Conservation (phyloP, 2,113 vertebrate genomes). For the Canis aureus region DNA sequence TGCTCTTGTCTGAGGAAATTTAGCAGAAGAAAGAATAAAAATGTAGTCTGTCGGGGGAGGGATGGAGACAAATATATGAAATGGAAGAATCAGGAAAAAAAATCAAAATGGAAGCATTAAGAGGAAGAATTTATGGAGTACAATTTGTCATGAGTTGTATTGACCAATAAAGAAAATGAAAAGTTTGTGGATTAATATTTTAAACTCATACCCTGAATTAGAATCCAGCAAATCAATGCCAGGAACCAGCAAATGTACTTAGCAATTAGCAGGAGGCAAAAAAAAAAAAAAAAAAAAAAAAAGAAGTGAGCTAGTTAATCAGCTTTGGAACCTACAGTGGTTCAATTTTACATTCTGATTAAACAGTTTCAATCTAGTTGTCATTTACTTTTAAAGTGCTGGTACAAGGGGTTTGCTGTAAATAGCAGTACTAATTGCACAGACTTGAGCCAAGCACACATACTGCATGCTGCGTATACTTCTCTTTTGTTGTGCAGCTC, state of each 20-base stretch:
- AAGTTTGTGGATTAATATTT: conserved; percentile 80
- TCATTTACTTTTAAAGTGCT: conserved; percentile 76
- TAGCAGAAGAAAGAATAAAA: conserved; percentile 79
- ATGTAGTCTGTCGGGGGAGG: conserved; percentile 39
- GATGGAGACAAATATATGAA: conserved; percentile 64
- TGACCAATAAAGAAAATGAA: conserved; percentile 76
- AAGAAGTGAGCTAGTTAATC: conserved; percentile 65
- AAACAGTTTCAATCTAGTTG: conserved; percentile 74
- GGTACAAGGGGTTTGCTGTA: conserved; percentile 74
- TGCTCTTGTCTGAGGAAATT: conserved; percentile 67
- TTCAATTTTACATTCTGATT: conserved; percentile 76
- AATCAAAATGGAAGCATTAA: conserved; percentile 80
- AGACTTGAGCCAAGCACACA: conserved; percentile 72
- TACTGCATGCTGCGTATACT: conserved; percentile 56
- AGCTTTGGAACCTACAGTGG: conserved; percentile 57
- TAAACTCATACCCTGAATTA: conserved; percentile 77
- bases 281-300: neutral
- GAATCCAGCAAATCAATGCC: conserved; percentile 73
- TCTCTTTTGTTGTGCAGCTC: conserved; percentile 65
- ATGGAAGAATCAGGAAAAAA: conserved; percentile 77
- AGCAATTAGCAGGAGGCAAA: conserved; percentile 68
- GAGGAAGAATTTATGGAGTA: conserved; percentile 76
- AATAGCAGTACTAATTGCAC: conserved; percentile 80
- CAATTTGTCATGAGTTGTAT: conserved; percentile 73
- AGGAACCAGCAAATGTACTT: conserved; percentile 68